These are phyloP conservation scores for Anhinga rufa DNA, from an alignment of 2,113 vertebrate genomes.

Conservation along the genomic window DNA sequence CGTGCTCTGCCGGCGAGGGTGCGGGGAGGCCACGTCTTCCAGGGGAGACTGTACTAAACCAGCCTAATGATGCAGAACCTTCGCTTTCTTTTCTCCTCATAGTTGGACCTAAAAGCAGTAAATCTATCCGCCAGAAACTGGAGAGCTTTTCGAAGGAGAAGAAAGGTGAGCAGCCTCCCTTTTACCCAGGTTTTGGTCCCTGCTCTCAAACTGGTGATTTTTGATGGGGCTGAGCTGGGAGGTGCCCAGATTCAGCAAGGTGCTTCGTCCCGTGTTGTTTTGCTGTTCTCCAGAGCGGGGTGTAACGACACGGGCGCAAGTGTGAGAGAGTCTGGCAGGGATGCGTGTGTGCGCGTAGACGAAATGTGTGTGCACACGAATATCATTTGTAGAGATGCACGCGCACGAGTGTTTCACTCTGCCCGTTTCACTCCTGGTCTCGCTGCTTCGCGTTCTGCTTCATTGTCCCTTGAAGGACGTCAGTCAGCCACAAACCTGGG, in stretches of 20 bases:
- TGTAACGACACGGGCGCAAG: accelerated
- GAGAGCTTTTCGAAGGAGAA: constrained; percentile 86
- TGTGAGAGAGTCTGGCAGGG: accelerated
- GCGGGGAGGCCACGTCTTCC: background rate
- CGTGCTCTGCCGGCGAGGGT: background rate
- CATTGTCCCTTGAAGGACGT: background rate
- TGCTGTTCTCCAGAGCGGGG: background rate
- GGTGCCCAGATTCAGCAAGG: background rate
- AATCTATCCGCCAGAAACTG: constrained; percentile 80
- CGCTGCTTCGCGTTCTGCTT: background rate
- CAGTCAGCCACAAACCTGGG: background rate
- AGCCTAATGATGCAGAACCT: background rate
- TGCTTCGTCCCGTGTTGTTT: background rate
- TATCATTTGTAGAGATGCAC: background rate
- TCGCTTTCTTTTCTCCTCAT: background rate
- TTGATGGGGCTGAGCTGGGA: background rate
- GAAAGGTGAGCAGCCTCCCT: constrained; percentile 74
- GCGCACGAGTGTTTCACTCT: accelerated
- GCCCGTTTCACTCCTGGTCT: background rate
- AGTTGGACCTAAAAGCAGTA: constrained; percentile 77
- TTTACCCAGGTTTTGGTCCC: background rate
- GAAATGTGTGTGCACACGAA: background rate
- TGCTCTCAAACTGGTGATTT: background rate
- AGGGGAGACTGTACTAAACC: background rate
- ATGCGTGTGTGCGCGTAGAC: accelerated